A percentile compares a stretch with the other conserved stretches of the same genome.
phyloP scores from a whole-genome alignment of 2,113 vertebrate genomes.

The Cygnus buccinator region DNA sequence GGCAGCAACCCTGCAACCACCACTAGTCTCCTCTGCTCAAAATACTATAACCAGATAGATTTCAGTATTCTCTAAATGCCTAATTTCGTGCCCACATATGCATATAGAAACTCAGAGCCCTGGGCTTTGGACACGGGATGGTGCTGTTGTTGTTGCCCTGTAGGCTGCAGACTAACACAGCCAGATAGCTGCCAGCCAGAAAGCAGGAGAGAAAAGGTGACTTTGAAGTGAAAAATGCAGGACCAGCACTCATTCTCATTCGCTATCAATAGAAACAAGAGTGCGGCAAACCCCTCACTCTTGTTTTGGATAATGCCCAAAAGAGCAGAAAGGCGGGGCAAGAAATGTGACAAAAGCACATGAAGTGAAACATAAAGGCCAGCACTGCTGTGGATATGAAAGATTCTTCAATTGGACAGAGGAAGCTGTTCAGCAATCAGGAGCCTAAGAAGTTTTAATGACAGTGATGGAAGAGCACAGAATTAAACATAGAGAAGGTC shows the following conservation, averaged over 20 bases:
- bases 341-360: background rate
- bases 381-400: background rate
- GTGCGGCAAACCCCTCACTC: background rate
- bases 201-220: background rate
- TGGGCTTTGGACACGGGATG: background rate
- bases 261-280: background rate
- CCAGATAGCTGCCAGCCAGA: background rate
- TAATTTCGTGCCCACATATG: background rate
- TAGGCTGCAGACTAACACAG: accelerated
- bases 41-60: background rate
- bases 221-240: background rate
- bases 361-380: background rate
- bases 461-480: background rate
- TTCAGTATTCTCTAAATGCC: background rate
- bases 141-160: background rate
- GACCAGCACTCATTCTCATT: background rate
- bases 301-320: background rate
- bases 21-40: background rate
- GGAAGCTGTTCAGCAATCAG: background rate
- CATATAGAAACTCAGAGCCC: background rate
- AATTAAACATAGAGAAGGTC: background rate
- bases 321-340: background rate
- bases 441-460: background rate
- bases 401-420: background rate
- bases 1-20: background rate